phyloP scores from a whole-genome alignment of 2,797 vertebrate genomes.

The Amazona finschi region DNA sequence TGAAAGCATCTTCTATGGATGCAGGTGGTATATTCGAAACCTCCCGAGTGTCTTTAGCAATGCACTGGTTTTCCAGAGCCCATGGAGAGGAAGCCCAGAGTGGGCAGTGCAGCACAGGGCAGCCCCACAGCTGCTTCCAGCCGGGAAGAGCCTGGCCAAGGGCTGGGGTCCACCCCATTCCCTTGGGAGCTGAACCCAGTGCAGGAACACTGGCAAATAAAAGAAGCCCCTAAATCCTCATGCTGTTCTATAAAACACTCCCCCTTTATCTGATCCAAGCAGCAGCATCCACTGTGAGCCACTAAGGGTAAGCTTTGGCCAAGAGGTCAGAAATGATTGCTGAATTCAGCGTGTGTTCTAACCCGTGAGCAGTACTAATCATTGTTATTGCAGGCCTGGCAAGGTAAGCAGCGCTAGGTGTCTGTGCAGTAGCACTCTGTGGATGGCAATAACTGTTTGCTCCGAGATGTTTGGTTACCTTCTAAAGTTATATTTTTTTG shows the following conservation, averaged over 20 bases:
- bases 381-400: not conserved
- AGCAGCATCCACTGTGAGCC: fast-evolving
- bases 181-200: not conserved
- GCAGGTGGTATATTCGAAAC: not conserved
- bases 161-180: not conserved
- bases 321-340: not conserved
- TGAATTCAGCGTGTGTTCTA: not conserved
- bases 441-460: not conserved
- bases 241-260: fast-evolving
- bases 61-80: not conserved
- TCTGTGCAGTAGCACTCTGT: not conserved
- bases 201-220: not conserved
- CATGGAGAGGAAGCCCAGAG: not conserved
- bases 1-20: not conserved
- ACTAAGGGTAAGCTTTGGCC: not conserved
- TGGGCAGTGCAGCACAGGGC: not conserved
- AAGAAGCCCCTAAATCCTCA: fast-evolving
- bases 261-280: fast-evolving
- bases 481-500: not conserved
- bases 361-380: not conserved
- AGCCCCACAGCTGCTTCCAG: not conserved
- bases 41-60: not conserved
- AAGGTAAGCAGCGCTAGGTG: constrained; percentile 13
- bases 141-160: not conserved
- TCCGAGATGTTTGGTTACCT: not conserved